Evolutionary conservation across 2,888 invertebrate species (phyloP).

Genomic region (Synergus gifuensis): DNA sequence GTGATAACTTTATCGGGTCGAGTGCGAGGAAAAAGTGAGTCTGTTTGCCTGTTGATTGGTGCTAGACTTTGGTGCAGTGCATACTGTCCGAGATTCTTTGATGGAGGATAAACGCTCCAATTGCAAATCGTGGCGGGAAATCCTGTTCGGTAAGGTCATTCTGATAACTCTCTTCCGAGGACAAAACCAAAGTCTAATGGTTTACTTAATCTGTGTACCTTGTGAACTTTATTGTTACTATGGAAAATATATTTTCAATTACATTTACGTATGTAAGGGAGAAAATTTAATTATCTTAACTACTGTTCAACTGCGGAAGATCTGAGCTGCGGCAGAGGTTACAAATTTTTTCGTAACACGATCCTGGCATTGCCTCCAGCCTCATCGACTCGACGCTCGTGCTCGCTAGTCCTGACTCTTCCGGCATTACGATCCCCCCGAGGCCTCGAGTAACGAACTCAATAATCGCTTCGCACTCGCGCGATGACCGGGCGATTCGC

Average conservation of each 20-base stretch:
- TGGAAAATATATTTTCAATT: too few species aligned
- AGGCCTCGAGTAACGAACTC: slow-evolving; percentile 65
- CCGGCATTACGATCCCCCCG: slow-evolving; percentile 63
- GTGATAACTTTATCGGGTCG: slow-evolving; percentile 17
- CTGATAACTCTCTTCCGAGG: too few species aligned
- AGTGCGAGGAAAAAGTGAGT: too few species aligned
- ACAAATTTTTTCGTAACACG: neutral
- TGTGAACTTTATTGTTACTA: too few species aligned
- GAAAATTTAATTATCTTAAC: neutral
- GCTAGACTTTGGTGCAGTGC: neutral
- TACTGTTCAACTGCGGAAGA: neutral
- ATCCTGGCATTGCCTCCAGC: neutral
- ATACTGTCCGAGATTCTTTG: neutral
- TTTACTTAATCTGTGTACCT: too few species aligned
- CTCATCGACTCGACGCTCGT: slow-evolving; percentile 43
- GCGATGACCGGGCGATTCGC: slow-evolving; percentile 62
- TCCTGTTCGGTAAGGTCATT: too few species aligned
- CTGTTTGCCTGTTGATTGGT: too few species aligned
- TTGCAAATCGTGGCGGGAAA: too few species aligned
- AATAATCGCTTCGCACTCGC: slow-evolving; percentile 64
- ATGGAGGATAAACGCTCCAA: too few species aligned
- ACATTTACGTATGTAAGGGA: too few species aligned
- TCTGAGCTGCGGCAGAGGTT: neutral
- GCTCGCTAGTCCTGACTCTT: slow-evolving; percentile 59
- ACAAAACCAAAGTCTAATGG: too few species aligned